Conservation (phyloP, 2,113 vertebrate species). For the Peromyscus maniculatus region DNA sequence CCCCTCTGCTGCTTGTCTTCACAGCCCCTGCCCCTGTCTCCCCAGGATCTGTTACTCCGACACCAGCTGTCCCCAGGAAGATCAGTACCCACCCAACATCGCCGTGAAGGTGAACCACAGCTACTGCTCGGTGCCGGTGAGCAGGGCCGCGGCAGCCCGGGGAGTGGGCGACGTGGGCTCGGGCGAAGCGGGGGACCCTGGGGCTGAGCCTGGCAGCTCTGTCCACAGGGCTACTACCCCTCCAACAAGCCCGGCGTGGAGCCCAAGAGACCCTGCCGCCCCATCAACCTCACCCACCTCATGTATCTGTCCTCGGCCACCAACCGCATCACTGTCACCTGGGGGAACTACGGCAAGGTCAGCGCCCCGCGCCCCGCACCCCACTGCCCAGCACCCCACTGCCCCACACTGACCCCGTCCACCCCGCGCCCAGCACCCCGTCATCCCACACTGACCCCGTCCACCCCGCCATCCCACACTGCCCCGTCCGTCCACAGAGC, state of each 20-base stretch:
- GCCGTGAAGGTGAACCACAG: slow-evolving; percentile 99
- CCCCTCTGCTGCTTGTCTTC: not conserved
- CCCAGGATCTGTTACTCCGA: slow-evolving; percentile 98
- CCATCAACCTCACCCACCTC: slow-evolving; percentile 98
- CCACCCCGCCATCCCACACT: accelerated
- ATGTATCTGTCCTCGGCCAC: slow-evolving; percentile 96
- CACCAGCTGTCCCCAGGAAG: slow-evolving; percentile 96
- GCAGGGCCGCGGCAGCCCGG: not conserved
- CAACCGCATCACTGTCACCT: slow-evolving; percentile 97
- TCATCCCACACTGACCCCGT: accelerated
- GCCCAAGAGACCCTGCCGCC: slow-evolving; percentile 97
- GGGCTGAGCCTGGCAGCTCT: not conserved
- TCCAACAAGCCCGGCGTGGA: slow-evolving; percentile 99
- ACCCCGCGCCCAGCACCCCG: accelerated
- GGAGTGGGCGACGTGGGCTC: accelerated
- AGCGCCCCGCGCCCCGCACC: not conserved
- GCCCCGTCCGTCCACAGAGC: slow-evolving; percentile 86
- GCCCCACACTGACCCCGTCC: accelerated
- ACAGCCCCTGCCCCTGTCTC: slow-evolving; percentile 10
- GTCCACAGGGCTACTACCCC: slow-evolving; percentile 95
- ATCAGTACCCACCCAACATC: slow-evolving; percentile 99
- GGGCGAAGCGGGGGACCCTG: accelerated
- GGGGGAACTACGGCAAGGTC: slow-evolving; percentile 99
- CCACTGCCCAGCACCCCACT: not conserved
- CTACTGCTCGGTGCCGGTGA: slow-evolving; percentile 98